Conservation (phyloP, 2,113 vertebrate genomes). For the Egretta garzetta region DNA sequence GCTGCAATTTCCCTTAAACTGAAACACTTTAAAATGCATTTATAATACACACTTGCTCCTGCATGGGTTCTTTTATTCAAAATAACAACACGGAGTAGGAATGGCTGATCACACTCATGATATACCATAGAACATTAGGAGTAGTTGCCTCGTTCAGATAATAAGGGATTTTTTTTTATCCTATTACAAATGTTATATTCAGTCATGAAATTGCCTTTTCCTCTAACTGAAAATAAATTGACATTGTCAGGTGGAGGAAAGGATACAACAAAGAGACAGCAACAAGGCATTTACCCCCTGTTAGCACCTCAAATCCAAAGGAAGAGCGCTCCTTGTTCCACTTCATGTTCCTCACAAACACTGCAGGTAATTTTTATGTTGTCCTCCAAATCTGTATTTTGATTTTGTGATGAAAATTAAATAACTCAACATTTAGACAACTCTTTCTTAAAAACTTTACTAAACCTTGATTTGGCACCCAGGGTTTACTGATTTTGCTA, state of each 20-base stretch:
- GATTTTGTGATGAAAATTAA: background rate
- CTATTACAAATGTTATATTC: background rate
- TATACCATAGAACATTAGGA: background rate
- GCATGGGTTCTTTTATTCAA: background rate
- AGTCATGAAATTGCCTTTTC: background rate
- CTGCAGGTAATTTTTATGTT: background rate
- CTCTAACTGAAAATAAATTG: background rate
- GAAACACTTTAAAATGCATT: background rate
- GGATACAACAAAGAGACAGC: background rate
- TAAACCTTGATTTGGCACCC: background rate
- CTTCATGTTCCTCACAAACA: background rate
- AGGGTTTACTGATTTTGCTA: background rate
- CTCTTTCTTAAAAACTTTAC: background rate
- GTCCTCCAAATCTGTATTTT: background rate
- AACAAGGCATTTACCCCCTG: background rate
- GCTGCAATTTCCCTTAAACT: background rate
- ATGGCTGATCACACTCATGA: background rate
- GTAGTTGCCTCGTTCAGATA: background rate
- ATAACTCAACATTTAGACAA: background rate
- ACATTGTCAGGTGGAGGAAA: background rate
- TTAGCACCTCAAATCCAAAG: background rate
- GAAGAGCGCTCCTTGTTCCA: background rate
- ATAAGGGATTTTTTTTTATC: background rate
- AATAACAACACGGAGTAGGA: background rate
- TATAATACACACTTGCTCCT: background rate